Conservation (phyloP, 2,888 invertebrate genomes). For the Melieria picta region DNA sequence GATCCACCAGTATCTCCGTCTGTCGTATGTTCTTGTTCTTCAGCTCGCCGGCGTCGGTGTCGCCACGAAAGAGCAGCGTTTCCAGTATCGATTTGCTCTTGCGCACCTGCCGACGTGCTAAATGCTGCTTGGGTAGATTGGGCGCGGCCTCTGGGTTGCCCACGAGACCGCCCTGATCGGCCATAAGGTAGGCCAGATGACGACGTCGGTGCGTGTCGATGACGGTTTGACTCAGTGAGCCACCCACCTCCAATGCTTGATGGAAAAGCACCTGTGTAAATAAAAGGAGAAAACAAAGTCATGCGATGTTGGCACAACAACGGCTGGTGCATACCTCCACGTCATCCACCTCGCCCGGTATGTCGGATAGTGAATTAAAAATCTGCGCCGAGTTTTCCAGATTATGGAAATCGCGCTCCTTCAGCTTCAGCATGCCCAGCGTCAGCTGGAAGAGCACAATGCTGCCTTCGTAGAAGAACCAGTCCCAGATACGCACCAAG, state of each 20-base stretch:
- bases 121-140: conserved; percentile 93
- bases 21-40: conserved; percentile 97
- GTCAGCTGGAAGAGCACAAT: conserved; percentile 94
- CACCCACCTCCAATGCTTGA: conserved; percentile 78
- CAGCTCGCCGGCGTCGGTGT: conserved; percentile 77
- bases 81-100: conserved; percentile 91
- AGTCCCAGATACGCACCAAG: conserved; percentile 92
- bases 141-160: conserved; percentile 89
- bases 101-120: conserved; percentile 87
- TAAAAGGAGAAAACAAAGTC: neutral
- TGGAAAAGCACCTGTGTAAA: conserved; percentile 73
- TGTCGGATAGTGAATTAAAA: conserved; percentile 95
- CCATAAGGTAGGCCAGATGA: conserved; percentile 95
- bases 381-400: conserved; percentile 97
- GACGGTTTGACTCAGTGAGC: conserved; percentile 79
- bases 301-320: too few species aligned
- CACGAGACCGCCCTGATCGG: conserved; percentile 92
- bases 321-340: conserved; percentile 66
- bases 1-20: conserved; percentile 97
- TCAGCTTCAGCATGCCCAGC: conserved; percentile 92
- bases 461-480: conserved; percentile 96
- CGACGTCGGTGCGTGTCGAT: conserved; percentile 87
- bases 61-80: conserved; percentile 84
- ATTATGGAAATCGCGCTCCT: conserved; percentile 82
- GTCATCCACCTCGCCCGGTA: conserved; percentile 93